Conservation (phyloP, 2,113 vertebrate genomes). For the Pholis gunnellus region DNA sequence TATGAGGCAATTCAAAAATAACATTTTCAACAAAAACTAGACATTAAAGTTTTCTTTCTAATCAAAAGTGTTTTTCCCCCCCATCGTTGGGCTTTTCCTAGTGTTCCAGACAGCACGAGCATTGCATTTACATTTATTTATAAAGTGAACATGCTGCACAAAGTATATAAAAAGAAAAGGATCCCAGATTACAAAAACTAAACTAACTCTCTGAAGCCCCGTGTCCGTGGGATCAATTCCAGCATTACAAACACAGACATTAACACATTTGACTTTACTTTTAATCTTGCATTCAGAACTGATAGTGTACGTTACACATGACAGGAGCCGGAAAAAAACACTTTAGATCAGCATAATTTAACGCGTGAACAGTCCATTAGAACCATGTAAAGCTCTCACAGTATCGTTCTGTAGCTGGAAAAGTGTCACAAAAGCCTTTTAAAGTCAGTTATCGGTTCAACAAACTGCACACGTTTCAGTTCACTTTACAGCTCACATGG, state of each 20-base stretch:
- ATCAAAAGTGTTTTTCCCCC: constrained; percentile 25
- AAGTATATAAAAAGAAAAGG: constrained; percentile 72
- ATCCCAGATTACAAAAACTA: constrained; percentile 46
- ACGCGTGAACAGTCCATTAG: constrained; percentile 59
- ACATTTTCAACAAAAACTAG: constrained; percentile 26
- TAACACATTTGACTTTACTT: constrained; percentile 62
- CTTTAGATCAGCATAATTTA: constrained; percentile 67
- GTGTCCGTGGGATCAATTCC: constrained; percentile 52
- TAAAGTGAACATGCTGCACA: constrained; percentile 83
- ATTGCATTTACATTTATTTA: constrained; percentile 80
- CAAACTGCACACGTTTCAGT: constrained; percentile 33
- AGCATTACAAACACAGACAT: constrained; percentile 75
- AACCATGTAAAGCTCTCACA: constrained; percentile 67
- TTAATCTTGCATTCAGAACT: constrained; percentile 69
- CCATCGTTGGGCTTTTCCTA: constrained; percentile 37
- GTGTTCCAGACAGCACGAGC: constrained; percentile 75
- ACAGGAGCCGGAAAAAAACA: constrained; percentile 45
- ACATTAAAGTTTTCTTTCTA: constrained; percentile 34
- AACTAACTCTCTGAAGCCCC: constrained; percentile 26
- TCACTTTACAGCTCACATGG: constrained; percentile 9
- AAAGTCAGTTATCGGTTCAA: constrained; percentile 32
- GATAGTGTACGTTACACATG: constrained; percentile 56
- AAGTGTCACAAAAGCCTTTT: constrained; percentile 38
- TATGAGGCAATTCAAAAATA: constrained; percentile 38
- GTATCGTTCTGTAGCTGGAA: constrained; percentile 50